Percentiles rank a stretch among this genome's conserved stretches.
phyloP scores from a whole-genome alignment of 2,797 vertebrate genomes.

The Sebastes minor region DNA sequence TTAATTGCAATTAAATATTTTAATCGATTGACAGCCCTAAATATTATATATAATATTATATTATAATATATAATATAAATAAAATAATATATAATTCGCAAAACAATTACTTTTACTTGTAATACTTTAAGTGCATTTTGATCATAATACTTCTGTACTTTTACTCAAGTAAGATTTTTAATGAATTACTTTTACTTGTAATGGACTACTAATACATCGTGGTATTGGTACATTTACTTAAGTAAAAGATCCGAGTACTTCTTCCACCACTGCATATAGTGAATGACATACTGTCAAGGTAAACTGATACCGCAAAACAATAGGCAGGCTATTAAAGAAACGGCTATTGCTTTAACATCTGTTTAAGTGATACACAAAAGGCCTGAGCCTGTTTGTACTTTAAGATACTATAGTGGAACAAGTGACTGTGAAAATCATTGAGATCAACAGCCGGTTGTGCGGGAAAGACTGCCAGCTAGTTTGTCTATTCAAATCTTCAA shows the following conservation, averaged over 20 bases:
- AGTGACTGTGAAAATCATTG: background rate
- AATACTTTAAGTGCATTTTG: no score
- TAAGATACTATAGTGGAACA: background rate
- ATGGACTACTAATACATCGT: no score
- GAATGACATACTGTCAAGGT: background rate
- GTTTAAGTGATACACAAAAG: background rate
- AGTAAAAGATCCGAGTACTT: no score
- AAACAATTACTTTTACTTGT: no score
- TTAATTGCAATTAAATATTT: no score
- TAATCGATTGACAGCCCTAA: background rate
- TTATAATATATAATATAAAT: no score
- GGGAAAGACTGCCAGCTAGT: background rate
- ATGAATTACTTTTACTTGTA: no score
- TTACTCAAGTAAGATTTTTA: no score
- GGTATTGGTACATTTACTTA: no score
- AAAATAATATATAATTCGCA: no score
- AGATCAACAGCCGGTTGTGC: background rate
- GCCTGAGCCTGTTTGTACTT: background rate
- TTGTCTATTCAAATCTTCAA: background rate
- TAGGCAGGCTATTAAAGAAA: background rate
- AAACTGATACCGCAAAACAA: background rate
- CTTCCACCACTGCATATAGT: background rate
- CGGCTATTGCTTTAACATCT: background rate
- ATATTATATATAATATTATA: background rate
- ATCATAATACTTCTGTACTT: no score